Evolutionary conservation across 2,888 invertebrate genomes (phyloP).

Genomic region (Cactoblastis cactorum): DNA sequence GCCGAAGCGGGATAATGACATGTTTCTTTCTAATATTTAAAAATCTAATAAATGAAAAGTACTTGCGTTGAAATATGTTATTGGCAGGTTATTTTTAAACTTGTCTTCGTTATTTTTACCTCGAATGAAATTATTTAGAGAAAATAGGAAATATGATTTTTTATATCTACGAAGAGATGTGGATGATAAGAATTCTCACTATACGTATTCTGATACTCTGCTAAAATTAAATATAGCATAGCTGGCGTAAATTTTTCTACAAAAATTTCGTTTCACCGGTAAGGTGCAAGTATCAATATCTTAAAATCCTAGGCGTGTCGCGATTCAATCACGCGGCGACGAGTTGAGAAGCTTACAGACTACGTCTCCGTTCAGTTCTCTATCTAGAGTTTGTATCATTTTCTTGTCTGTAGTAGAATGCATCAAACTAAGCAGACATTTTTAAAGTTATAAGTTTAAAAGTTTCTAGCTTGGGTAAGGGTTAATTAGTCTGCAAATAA

Average conservation of each 20-base stretch:
- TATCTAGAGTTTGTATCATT: neutral
- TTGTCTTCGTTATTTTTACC: too few species aligned
- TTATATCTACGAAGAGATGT: too few species aligned
- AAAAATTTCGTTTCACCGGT: neutral
- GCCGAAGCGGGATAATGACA: neutral
- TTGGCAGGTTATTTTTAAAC: too few species aligned
- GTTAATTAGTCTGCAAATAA: too few species aligned
- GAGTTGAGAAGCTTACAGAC: conserved; percentile 52
- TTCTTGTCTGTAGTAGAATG: neutral
- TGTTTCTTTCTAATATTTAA: neutral
- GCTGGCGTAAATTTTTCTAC: neutral
- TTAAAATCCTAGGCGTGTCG: conserved; percentile 10
- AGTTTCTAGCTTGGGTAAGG: too few species aligned
- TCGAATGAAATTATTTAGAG: too few species aligned
- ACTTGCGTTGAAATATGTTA: too few species aligned
- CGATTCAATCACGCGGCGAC: conserved; percentile 24
- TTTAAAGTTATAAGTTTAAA: too few species aligned
- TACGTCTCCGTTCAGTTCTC: neutral
- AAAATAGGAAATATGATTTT: too few species aligned
- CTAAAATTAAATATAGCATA: too few species aligned
- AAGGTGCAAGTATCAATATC: conserved; percentile 8
- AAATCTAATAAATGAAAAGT: neutral
- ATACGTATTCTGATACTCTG: too few species aligned
- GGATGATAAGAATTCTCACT: neutral
- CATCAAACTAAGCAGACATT: neutral